These are phyloP conservation scores for Seladonia tumulorum DNA, from an alignment of 2,888 invertebrate genomes.

Conservation along the genomic window DNA sequence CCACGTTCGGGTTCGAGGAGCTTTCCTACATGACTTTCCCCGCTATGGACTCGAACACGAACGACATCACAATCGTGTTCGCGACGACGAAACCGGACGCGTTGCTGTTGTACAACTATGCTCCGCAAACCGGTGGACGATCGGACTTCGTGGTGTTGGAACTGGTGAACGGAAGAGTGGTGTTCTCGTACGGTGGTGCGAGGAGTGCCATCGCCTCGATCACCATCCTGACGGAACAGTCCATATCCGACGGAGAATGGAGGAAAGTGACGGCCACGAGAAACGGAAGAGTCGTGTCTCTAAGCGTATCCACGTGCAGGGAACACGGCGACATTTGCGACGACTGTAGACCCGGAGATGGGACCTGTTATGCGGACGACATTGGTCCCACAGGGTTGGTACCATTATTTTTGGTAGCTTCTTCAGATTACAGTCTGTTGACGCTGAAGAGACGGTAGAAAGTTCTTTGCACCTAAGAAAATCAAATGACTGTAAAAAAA, in stretches of 20 bases:
- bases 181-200: constrained; percentile 95
- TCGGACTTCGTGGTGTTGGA: constrained; percentile 97
- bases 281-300: constrained; percentile 94
- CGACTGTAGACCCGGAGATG: constrained; percentile 94
- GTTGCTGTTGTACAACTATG: constrained; percentile 96
- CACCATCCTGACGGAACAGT: constrained; percentile 87
- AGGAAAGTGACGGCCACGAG: constrained; percentile 95
- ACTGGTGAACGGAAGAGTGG: constrained; percentile 92
- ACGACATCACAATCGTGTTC: constrained; percentile 95
- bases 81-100: constrained; percentile 95
- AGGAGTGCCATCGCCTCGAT: constrained; percentile 94
- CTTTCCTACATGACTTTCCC: constrained; percentile 96
- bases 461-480: too few species aligned
- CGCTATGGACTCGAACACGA: constrained; percentile 93
- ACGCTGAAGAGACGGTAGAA: too few species aligned
- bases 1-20: constrained; percentile 95
- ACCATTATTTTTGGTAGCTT: neutral
- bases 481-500: too few species aligned
- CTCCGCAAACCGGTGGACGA: constrained; percentile 93
- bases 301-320: constrained; percentile 92
- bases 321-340: constrained; percentile 95
- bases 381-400: constrained; percentile 95
- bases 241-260: constrained; percentile 94
- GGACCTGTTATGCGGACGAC: constrained; percentile 93
- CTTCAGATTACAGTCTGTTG: neutral